Conservation (phyloP, 2,797 vertebrate species). For the Streptopelia turtur region DNA sequence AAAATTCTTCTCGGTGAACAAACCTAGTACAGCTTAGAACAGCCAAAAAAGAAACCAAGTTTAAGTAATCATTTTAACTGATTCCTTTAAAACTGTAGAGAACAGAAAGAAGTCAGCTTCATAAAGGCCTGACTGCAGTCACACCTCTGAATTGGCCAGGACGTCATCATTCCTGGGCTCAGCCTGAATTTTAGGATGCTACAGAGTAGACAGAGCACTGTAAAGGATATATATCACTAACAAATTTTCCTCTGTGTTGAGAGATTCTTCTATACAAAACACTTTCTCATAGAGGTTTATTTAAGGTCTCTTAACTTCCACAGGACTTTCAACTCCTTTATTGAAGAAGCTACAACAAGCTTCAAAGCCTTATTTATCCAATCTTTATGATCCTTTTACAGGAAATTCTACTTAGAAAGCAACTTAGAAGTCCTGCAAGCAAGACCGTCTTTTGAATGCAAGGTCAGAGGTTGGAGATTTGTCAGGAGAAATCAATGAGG, state of each 20-base stretch:
- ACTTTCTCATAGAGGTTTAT: not conserved
- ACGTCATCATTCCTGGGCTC: not conserved
- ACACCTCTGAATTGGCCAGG: not conserved
- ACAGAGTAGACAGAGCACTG: not conserved
- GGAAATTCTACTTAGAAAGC: not conserved
- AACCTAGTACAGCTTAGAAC: not conserved
- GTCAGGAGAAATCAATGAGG: not conserved
- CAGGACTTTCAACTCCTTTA: not conserved
- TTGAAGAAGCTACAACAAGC: not conserved
- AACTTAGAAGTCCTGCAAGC: not conserved
- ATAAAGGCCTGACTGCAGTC: not conserved
- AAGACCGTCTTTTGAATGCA: not conserved
- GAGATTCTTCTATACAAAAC: not conserved
- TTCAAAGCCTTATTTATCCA: not conserved
- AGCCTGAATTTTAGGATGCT: not conserved
- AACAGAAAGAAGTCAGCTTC: not conserved
- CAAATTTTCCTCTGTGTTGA: not conserved
- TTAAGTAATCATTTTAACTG: fast-evolving
- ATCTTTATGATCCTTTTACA: not conserved
- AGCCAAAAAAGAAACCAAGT: not conserved
- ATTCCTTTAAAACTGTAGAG: not conserved
- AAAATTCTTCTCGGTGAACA: not conserved
- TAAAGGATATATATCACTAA: not conserved
- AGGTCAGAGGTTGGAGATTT: not conserved
- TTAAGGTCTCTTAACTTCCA: not conserved